Evolutionary conservation across 2,888 invertebrate species (phyloP).

Genomic region (Stenodera caucasica): DNA sequence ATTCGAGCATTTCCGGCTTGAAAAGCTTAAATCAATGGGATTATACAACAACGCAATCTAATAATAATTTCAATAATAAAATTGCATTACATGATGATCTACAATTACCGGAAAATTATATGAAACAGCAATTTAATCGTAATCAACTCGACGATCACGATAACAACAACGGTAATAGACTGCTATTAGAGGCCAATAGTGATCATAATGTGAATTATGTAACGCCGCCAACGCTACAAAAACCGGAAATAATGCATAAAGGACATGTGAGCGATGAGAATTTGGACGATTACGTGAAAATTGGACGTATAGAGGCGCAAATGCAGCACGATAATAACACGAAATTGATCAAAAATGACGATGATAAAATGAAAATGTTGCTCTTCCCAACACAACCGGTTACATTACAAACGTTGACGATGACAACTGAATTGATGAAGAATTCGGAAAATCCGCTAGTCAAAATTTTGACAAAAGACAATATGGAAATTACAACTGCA

Average conservation of each 20-base stretch:
- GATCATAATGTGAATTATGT: constrained; percentile 45
- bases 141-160: constrained; percentile 4
- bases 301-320: constrained; percentile 55
- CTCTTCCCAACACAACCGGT: not conserved
- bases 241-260: constrained; percentile 50
- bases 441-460: constrained; percentile 29
- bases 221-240: constrained; percentile 40
- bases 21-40: constrained; percentile 55
- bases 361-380: not conserved
- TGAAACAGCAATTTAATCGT: constrained; percentile 39
- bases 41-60: constrained; percentile 31
- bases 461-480: constrained; percentile 40
- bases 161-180: constrained; percentile 20
- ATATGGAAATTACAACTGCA: constrained; percentile 51
- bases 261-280: constrained; percentile 54
- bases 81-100: constrained; percentile 34
- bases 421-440: not conserved
- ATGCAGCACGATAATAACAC: constrained; percentile 39
- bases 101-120: constrained; percentile 40
- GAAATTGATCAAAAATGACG: not conserved
- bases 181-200: constrained; percentile 40
- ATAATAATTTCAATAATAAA: constrained; percentile 31
- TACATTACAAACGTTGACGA: not conserved
- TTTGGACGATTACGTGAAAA: constrained; percentile 54
- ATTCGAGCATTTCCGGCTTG: constrained; percentile 59